Evolutionary conservation across 64 coral and sea anemone genomes (phyloP).

Genomic region (Actinia tenebrosa): DNA sequence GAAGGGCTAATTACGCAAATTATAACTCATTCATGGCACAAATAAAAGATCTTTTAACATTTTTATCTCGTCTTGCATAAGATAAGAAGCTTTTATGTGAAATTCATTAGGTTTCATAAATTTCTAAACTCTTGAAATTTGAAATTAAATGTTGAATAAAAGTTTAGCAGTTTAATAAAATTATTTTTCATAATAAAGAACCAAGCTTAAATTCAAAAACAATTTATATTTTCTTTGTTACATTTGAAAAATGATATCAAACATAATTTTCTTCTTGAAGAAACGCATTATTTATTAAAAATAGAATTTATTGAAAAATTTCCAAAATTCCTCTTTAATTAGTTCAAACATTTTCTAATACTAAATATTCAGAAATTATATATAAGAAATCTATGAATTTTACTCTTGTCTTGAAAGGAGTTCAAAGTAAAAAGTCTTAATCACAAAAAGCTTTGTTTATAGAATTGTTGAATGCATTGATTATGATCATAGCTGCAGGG

Average conservation of each 20-base stretch:
- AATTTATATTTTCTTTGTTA: background rate
- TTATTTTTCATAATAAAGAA: background rate
- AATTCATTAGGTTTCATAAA: no score
- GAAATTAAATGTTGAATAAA: no score
- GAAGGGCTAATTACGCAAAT: no score
- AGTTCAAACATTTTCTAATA: no score
- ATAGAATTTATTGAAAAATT: background rate
- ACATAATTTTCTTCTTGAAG: background rate
- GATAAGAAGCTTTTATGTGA: no score
- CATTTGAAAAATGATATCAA: background rate
- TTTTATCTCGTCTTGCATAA: no score
- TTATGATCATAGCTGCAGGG: background rate
- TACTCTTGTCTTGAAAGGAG: background rate
- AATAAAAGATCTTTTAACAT: no score
- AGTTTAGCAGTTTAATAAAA: no score
- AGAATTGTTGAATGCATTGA: background rate
- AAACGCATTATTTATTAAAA: background rate
- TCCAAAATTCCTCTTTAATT: background rate
- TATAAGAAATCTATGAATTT: background rate
- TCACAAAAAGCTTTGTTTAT: background rate
- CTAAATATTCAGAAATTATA: no score
- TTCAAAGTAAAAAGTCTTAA: background rate
- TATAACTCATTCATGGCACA: no score
- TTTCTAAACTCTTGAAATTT: no score
- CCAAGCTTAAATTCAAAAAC: background rate